Percentiles rank a stretch among this genome's conserved stretches.
Evolutionary conservation across 2,888 invertebrate genomes (phyloP).

Genomic region (Rotaria macrura): DNA sequence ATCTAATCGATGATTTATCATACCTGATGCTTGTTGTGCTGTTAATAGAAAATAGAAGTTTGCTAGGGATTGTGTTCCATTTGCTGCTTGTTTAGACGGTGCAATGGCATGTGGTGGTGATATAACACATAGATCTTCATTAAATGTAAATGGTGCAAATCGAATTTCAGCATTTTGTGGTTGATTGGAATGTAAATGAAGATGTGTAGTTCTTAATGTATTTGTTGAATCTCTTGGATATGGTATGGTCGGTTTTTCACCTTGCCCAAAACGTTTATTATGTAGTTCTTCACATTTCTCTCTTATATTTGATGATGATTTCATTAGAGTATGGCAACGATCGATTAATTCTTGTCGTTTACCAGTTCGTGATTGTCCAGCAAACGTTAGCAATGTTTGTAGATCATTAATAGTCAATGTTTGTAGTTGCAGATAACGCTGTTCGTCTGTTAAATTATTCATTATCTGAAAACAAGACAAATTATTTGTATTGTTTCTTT

Average conservation of each 20-base stretch:
- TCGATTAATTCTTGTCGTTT: constrained; percentile 28
- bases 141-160: constrained; percentile 14
- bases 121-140: background rate
- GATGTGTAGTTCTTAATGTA: background rate
- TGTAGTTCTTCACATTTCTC: background rate
- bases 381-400: constrained; percentile 24
- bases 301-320: background rate
- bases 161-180: background rate
- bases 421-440: background rate
- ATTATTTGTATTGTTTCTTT: background rate
- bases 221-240: constrained; percentile 13
- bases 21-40: constrained; percentile 22
- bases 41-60: background rate
- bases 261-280: constrained; percentile 18
- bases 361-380: constrained; percentile 27
- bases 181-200: background rate
- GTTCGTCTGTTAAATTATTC: background rate
- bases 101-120: background rate
- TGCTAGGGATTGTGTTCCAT: background rate
- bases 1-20: background rate
- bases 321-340: constrained; percentile 16
- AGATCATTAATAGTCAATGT: constrained; percentile 19
- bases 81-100: background rate
- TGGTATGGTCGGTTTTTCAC: background rate
- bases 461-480: background rate